A percentile compares a stretch with the other conserved stretches of the same genome.
phyloP scores from a whole-genome alignment of 1,140 invertebrate genomes.

The Colletes latitarsis region DNA sequence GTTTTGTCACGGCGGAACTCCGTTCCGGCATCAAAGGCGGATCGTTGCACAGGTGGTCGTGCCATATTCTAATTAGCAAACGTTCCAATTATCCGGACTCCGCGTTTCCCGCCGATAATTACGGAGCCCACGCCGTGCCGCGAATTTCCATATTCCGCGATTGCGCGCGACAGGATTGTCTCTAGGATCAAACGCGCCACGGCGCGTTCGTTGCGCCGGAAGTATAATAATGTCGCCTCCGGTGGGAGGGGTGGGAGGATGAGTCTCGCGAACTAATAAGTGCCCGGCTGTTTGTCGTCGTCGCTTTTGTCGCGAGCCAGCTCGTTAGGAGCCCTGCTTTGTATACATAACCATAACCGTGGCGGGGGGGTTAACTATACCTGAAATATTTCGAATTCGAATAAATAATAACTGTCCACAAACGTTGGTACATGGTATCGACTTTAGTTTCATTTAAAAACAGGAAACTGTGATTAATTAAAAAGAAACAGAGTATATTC shows the following conservation, averaged over 20 bases:
- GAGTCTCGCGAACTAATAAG: constrained; percentile 24
- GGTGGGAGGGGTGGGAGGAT: not conserved
- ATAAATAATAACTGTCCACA: no score
- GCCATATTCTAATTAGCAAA: constrained; percentile 68
- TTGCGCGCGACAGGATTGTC: constrained; percentile 43
- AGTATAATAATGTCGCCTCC: constrained; percentile 31
- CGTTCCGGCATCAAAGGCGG: constrained; percentile 49
- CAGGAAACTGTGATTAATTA: no score
- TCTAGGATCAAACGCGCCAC: constrained; percentile 36
- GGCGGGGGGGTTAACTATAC: not conserved
- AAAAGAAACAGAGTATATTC: no score
- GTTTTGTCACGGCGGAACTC: constrained; percentile 31
- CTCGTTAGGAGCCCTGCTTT: constrained; percentile 7
- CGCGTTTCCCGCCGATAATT: constrained; percentile 65
- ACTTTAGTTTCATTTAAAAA: no score
- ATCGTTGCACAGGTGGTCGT: constrained; percentile 57
- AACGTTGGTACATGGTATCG: no score
- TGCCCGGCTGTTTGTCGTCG: constrained; percentile 22
- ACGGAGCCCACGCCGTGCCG: constrained; percentile 46
- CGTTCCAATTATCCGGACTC: constrained; percentile 65
- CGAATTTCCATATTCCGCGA: constrained; percentile 54
- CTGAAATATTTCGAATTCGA: no score
- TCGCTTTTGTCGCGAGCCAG: constrained; percentile 18
- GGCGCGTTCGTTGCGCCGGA: constrained; percentile 18
- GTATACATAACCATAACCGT: no score